phyloP scores from a whole-genome alignment of 1,140 invertebrate species.

The Hyles euphorbiae region DNA sequence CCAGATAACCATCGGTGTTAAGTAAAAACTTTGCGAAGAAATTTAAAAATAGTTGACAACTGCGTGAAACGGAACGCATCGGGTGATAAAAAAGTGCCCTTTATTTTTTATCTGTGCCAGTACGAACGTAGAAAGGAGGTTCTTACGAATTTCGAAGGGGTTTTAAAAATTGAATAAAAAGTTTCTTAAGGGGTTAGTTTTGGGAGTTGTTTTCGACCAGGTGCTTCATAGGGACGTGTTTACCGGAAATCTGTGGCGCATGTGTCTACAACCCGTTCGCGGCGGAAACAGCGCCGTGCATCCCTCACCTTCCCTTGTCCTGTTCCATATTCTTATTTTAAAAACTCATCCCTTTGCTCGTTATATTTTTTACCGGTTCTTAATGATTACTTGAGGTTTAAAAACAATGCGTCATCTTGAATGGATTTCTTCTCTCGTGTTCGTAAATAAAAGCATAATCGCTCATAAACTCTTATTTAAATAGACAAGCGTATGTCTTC shows the following conservation, averaged over 20 bases:
- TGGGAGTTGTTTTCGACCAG: slow-evolving; percentile 55
- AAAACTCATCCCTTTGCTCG: slow-evolving; percentile 24
- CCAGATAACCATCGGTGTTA: slow-evolving; percentile 9
- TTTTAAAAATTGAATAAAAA: slow-evolving; percentile 49
- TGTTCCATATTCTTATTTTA: slow-evolving; percentile 46
- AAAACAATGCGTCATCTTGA: no score
- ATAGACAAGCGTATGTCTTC: no score
- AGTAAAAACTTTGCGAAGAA: slow-evolving; percentile 9
- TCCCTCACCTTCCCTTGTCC: slow-evolving; percentile 47
- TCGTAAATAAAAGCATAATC: no score
- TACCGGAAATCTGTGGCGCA: slow-evolving; percentile 69
- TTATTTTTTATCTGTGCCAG: no score
- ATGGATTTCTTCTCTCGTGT: no score
- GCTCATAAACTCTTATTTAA: no score
- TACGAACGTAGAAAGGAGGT: slow-evolving; percentile 9
- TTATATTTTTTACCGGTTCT: no score
- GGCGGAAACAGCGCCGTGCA: slow-evolving; percentile 58
- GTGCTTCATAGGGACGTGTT: slow-evolving; percentile 60
- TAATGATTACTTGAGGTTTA: no score
- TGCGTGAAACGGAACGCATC: slow-evolving; percentile 24
- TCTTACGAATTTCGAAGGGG: slow-evolving; percentile 58
- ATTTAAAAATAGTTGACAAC: slow-evolving; percentile 32
- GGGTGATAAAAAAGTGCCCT: slow-evolving; percentile 6
- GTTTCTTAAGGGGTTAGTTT: slow-evolving; percentile 40
- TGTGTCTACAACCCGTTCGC: slow-evolving; percentile 58